phyloP scores from a whole-genome alignment of 2,888 invertebrate species.

The Tenthredo notha region DNA sequence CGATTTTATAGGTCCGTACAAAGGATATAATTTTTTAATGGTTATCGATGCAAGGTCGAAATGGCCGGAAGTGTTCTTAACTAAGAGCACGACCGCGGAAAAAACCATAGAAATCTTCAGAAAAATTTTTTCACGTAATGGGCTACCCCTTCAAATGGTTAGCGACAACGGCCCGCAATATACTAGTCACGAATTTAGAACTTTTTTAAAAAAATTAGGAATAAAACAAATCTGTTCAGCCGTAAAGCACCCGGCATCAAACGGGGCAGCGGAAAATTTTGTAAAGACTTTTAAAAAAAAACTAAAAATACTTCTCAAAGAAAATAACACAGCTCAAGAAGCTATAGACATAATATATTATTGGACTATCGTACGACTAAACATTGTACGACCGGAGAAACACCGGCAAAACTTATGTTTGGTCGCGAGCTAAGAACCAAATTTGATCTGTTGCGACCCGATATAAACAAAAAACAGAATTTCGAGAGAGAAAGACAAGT shows the following conservation, averaged over 20 bases:
- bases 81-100: background rate
- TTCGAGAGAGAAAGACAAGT: background rate
- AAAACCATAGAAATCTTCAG: slow-evolving; percentile 1
- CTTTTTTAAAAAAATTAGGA: slow-evolving; percentile 57
- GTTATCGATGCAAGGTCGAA: slow-evolving; percentile 57
- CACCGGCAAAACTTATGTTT: slow-evolving; percentile 17
- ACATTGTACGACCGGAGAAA: slow-evolving; percentile 17
- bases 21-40: slow-evolving; percentile 54
- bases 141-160: background rate
- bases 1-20: slow-evolving; percentile 56
- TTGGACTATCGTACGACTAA: slow-evolving; percentile 38
- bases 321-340: slow-evolving; percentile 48
- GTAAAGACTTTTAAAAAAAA: slow-evolving; percentile 60
- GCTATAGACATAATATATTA: slow-evolving; percentile 46
- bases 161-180: slow-evolving; percentile 57
- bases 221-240: slow-evolving; percentile 58
- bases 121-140: background rate
- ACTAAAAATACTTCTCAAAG: slow-evolving; percentile 53
- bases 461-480: background rate
- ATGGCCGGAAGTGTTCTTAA: slow-evolving; percentile 52
- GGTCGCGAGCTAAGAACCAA: background rate
- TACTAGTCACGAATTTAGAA: slow-evolving; percentile 51
- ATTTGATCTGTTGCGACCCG: slow-evolving; percentile 7
- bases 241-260: slow-evolving; percentile 59
- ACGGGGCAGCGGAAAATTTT: slow-evolving; percentile 60